Percentiles rank a stretch among this genome's conserved stretches.
phyloP scores from a whole-genome alignment of 2,888 invertebrate species.

The Helobdella robusta region DNA sequence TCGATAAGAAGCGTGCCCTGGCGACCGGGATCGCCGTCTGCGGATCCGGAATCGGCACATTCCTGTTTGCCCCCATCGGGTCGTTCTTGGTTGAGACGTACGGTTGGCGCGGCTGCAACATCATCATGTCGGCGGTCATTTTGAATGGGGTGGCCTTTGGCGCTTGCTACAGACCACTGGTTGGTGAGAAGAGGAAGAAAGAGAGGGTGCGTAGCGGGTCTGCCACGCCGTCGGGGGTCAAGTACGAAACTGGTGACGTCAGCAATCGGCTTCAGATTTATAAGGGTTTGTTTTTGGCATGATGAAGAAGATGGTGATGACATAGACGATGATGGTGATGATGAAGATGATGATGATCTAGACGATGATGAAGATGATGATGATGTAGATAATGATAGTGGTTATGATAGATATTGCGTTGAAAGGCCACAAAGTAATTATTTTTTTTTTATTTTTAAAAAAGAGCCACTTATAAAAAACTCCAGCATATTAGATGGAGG shows the following conservation, averaged over 20 bases:
- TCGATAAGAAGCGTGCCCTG: constrained; percentile 30
- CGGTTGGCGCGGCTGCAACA: constrained; percentile 71
- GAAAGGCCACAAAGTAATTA: too few species aligned
- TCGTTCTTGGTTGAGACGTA: constrained; percentile 55
- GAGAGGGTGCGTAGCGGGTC: background rate
- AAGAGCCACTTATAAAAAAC: too few species aligned
- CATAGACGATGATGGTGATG: too few species aligned
- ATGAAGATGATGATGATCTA: too few species aligned
- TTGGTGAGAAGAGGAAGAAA: constrained; percentile 21
- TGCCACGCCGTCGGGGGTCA: background rate
- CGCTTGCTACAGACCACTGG: constrained; percentile 72
- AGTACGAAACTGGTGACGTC: background rate
- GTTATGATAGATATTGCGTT: too few species aligned
- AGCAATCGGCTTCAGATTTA: constrained; percentile 6
- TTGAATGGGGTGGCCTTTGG: constrained; percentile 69
- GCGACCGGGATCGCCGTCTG: constrained; percentile 32
- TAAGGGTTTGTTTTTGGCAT: background rate
- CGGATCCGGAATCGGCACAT: constrained; percentile 66
- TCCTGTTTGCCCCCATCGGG: constrained; percentile 74
- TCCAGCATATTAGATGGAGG: background rate
- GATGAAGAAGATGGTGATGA: too few species aligned
- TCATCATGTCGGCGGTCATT: constrained; percentile 70
- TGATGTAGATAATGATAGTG: too few species aligned
- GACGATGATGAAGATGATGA: too few species aligned
- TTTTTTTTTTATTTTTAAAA: too few species aligned